Evolutionary conservation across 2,888 invertebrate species (phyloP).

Genomic region (Brassicogethes aeneus): DNA sequence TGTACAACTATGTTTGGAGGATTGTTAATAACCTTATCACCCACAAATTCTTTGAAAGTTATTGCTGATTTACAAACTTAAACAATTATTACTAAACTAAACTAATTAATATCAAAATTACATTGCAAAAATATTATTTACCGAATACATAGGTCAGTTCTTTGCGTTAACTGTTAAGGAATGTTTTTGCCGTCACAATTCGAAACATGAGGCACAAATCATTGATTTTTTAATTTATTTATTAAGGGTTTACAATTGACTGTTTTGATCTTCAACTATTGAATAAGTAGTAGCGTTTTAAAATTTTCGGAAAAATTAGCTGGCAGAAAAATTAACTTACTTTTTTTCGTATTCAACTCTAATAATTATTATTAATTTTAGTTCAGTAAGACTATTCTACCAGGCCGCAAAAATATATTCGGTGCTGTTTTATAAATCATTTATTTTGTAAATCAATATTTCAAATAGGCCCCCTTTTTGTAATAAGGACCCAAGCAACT

Average conservation of each 20-base stretch:
- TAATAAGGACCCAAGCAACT: no score
- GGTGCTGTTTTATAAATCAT: no score
- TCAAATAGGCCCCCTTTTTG: no score
- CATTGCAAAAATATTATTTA: slow-evolving; percentile 9
- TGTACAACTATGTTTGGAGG: background rate
- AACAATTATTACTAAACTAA: background rate
- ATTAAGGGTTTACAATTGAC: slow-evolving; percentile 1
- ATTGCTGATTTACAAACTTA: background rate
- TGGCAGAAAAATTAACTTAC: no score
- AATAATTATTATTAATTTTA: no score
- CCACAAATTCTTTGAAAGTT: slow-evolving; percentile 4
- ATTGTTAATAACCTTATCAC: slow-evolving; percentile 11
- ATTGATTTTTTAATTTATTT: slow-evolving; percentile 7
- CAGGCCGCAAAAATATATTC: no score
- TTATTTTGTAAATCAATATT: no score
- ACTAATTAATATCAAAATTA: slow-evolving; percentile 8
- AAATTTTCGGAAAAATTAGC: no score
- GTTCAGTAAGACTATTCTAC: no score
- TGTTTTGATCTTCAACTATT: slow-evolving; percentile 4
- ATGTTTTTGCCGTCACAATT: slow-evolving; percentile 7
- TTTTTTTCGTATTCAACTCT: no score
- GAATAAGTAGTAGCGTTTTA: no score
- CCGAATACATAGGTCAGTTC: slow-evolving; percentile 5
- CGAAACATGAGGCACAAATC: slow-evolving; percentile 14
- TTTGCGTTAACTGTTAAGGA: slow-evolving; percentile 7